Conservation (phyloP, 2,113 vertebrate genomes). For the Oreotrochilus melanogaster region DNA sequence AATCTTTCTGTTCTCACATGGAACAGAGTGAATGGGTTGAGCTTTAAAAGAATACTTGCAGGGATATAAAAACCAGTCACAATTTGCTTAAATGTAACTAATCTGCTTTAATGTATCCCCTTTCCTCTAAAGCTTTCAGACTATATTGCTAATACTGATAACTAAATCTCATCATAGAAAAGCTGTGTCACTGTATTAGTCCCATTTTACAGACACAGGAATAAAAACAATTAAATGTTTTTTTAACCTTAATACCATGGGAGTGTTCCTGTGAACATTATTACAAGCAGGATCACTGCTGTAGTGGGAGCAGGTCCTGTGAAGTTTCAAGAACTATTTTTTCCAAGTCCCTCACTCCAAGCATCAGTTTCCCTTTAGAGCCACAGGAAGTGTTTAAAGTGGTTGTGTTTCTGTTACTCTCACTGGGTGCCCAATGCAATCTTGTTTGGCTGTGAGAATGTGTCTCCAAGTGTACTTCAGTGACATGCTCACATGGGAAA, state of each 20-base stretch:
- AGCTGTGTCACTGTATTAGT: not conserved
- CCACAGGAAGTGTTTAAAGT: not conserved
- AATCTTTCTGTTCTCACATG: not conserved
- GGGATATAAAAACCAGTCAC: not conserved
- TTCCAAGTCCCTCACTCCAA: not conserved
- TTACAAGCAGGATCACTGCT: not conserved
- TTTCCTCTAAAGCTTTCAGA: slow-evolving; percentile 12
- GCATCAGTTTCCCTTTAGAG: not conserved
- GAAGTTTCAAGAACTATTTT: not conserved
- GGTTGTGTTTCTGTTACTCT: not conserved
- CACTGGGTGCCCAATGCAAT: not conserved
- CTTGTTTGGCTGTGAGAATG: not conserved
- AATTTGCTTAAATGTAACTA: not conserved
- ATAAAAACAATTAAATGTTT: not conserved
- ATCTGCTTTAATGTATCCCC: not conserved
- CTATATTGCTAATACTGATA: not conserved
- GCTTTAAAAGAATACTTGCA: not conserved
- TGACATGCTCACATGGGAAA: not conserved
- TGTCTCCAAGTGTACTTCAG: not conserved
- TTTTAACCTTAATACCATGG: not conserved
- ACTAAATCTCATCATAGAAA: not conserved
- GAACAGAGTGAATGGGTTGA: not conserved
- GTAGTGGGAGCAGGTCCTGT: not conserved
- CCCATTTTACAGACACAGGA: not conserved
- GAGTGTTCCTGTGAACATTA: not conserved